Evolutionary conservation across 2,113 vertebrate species (phyloP).

Genomic region (Rostratula benghalensis): DNA sequence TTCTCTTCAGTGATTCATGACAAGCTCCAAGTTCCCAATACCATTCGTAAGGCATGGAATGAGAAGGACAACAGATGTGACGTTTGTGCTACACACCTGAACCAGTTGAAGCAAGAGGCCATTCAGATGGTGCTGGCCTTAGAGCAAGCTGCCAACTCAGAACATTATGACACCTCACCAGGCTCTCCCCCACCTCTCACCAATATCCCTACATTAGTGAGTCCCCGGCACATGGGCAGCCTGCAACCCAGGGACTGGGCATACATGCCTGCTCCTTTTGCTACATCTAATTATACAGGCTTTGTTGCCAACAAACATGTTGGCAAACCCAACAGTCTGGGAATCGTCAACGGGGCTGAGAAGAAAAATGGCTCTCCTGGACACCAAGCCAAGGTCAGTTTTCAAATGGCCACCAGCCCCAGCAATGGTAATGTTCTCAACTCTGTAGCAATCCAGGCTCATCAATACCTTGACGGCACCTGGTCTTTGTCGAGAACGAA

Average conservation of each 20-base stretch:
- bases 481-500: constrained; percentile 86
- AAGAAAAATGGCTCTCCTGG: constrained; percentile 86
- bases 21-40: constrained; percentile 93
- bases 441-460: constrained; percentile 85
- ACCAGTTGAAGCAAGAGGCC: constrained; percentile 96
- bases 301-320: constrained; percentile 79
- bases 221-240: constrained; percentile 74
- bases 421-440: constrained; percentile 82
- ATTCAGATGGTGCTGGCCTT: constrained; percentile 92
- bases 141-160: constrained; percentile 79
- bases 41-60: constrained; percentile 91
- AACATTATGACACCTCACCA: constrained; percentile 86
- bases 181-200: constrained; percentile 81
- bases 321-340: constrained; percentile 89
- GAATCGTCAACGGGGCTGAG: constrained; percentile 85
- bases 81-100: constrained; percentile 92
- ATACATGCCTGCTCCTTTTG: constrained; percentile 77
- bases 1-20: constrained; percentile 91
- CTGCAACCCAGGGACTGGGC: constrained; percentile 82
- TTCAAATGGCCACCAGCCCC: constrained; percentile 84
- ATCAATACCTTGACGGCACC: constrained; percentile 85
- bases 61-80: constrained; percentile 95
- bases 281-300: constrained; percentile 77
- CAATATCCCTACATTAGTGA: constrained; percentile 72
- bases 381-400: constrained; percentile 82